Evolutionary conservation across 2,113 vertebrate species (phyloP).

Genomic region (Poeciliopsis retropinna): DNA sequence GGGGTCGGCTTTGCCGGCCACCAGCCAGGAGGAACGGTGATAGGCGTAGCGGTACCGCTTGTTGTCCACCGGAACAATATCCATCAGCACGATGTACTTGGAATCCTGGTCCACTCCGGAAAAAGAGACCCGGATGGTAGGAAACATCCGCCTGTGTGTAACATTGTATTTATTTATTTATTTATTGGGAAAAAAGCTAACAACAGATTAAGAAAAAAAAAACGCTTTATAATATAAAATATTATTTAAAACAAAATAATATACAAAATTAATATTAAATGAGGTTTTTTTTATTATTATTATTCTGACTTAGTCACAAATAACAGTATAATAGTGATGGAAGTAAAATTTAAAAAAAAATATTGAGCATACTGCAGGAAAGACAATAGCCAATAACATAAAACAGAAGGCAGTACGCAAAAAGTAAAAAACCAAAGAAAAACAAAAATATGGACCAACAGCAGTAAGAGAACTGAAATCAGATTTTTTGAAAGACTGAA

Average conservation of each 20-base stretch:
- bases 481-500: too few species aligned
- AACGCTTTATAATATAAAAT: neutral
- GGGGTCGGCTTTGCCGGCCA: constrained; percentile 97
- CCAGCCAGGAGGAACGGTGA: constrained; percentile 97
- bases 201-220: neutral
- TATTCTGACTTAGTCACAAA: too few species aligned
- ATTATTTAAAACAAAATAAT: neutral
- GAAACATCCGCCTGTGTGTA: constrained; percentile 95
- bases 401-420: too few species aligned
- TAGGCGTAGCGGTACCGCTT: constrained; percentile 98
- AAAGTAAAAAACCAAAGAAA: too few species aligned
- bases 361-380: too few species aligned
- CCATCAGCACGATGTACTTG: constrained; percentile 98
- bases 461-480: too few species aligned
- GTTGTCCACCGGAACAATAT: constrained; percentile 98
- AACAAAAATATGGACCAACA: too few species aligned
- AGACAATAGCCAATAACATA: too few species aligned
- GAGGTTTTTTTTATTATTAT: too few species aligned
- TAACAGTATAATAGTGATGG: too few species aligned
- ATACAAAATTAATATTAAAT: neutral
- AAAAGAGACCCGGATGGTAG: constrained; percentile 97
- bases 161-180: neutral
- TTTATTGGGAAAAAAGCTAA: neutral
- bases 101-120: constrained; percentile 96
- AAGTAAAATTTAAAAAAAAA: too few species aligned